phyloP scores from a whole-genome alignment of 1,140 invertebrate species.

The Drosophila seguyi region DNA sequence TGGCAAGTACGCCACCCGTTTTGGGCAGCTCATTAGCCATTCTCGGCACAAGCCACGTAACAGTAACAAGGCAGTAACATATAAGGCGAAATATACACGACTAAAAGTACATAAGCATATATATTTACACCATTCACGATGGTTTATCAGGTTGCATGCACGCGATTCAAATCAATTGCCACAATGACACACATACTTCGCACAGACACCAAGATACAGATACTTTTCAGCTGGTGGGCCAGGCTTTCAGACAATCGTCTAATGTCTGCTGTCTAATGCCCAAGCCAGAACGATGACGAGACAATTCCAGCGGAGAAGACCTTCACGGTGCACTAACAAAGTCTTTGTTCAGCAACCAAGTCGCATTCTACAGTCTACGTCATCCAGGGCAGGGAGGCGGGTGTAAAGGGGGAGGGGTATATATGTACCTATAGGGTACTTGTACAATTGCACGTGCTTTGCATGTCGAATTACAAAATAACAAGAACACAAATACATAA shows the following conservation, averaged over 20 bases:
- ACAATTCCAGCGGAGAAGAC: constrained; percentile 60
- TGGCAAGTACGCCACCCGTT: constrained; percentile 32
- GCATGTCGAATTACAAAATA: constrained; percentile 69
- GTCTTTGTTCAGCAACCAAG: constrained; percentile 2
- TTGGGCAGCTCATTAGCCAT: constrained; percentile 42
- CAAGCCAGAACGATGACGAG: constrained; percentile 53
- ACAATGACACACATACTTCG: constrained; percentile 73
- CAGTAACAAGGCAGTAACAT: constrained; percentile 43
- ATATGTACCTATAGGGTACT: background rate
- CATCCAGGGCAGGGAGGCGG: constrained; percentile 13
- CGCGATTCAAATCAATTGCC: constrained; percentile 76
- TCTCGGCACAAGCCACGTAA: constrained; percentile 47
- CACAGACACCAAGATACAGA: constrained; percentile 9
- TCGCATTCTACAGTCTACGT: constrained; percentile 32
- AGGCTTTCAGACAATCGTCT: constrained; percentile 34
- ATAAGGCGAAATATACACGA: constrained; percentile 38
- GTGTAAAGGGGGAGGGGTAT: background rate
- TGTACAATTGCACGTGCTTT: constrained; percentile 62
- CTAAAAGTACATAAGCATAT: constrained; percentile 9
- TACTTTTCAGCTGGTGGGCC: constrained; percentile 22
- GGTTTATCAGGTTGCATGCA: constrained; percentile 67
- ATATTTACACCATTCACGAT: constrained; percentile 61
- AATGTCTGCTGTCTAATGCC: constrained; percentile 27
- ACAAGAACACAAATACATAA: constrained; percentile 52
- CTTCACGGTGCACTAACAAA: constrained; percentile 62